Conservation (phyloP, 2,888 invertebrate species). For the Embidobia sp. region DNA sequence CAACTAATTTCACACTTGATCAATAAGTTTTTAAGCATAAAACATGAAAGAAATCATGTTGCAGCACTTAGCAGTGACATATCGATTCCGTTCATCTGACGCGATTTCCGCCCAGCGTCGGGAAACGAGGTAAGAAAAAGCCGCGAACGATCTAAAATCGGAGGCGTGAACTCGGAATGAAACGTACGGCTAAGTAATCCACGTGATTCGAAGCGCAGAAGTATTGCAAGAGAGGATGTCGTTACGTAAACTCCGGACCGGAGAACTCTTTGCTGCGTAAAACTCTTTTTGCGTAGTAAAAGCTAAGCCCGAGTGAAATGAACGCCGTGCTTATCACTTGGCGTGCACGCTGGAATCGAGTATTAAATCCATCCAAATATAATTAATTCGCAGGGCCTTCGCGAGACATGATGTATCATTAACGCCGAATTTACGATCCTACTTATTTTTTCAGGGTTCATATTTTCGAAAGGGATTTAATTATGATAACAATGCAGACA, state of each 20-base stretch:
- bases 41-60: constrained; percentile 7
- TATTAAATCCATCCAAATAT: constrained; percentile 18
- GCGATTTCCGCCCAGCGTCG: constrained; percentile 36
- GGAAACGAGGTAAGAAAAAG: constrained; percentile 46
- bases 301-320: constrained; percentile 40
- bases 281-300: constrained; percentile 58
- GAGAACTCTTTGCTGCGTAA: constrained; percentile 46
- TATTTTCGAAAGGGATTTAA: background rate
- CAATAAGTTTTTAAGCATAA: constrained; percentile 3
- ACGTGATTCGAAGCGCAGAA: constrained; percentile 42
- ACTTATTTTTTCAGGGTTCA: background rate
- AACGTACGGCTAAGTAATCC: constrained; percentile 44
- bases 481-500: background rate
- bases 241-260: constrained; percentile 55
- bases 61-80: constrained; percentile 30
- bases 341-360: background rate
- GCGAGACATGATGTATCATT: constrained; percentile 1
- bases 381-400: constrained; percentile 15
- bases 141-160: constrained; percentile 52
- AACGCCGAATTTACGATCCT: constrained; percentile 5
- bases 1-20: constrained; percentile 6
- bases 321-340: constrained; percentile 9
- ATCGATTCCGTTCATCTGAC: constrained; percentile 44
- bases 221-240: constrained; percentile 63
- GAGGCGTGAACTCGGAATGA: constrained; percentile 60